Conservation (phyloP, 2,797 vertebrate genomes). For the Anolis apletophallus region DNA sequence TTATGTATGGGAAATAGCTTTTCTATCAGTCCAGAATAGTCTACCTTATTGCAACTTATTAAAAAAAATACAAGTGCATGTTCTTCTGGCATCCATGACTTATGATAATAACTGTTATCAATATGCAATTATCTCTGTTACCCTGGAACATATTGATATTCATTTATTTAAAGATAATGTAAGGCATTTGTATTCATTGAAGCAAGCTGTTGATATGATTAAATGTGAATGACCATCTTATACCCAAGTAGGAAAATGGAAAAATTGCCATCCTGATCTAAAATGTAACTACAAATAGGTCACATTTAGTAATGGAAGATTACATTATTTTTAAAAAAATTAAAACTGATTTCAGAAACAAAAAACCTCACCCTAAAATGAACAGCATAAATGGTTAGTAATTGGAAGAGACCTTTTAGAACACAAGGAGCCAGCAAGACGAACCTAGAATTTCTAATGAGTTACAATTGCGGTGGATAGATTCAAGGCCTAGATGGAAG, state of each 20-base stretch:
- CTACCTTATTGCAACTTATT: constrained; percentile 75
- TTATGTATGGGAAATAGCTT: constrained; percentile 73
- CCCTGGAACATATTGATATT: constrained; percentile 77
- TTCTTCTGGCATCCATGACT: constrained; percentile 75
- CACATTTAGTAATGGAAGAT: constrained; percentile 67
- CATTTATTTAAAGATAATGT: constrained; percentile 80
- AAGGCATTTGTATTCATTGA: constrained; percentile 80
- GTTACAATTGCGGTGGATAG: rapidly evolving
- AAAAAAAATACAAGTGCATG: constrained; percentile 74
- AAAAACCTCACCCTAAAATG: constrained; percentile 31
- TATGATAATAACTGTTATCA: constrained; percentile 79
- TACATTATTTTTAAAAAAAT: constrained; percentile 58
- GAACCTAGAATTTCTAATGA: neutral
- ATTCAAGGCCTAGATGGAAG: neutral
- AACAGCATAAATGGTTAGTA: constrained; percentile 43
- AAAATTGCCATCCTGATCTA: constrained; percentile 62
- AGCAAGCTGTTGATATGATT: constrained; percentile 75
- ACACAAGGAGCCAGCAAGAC: neutral
- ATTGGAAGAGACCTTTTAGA: constrained; percentile 3
- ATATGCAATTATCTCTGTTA: constrained; percentile 80
- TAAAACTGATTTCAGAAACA: constrained; percentile 33
- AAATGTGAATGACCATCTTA: constrained; percentile 76
- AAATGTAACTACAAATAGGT: constrained; percentile 69
- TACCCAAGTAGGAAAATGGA: constrained; percentile 65
- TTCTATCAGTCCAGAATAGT: constrained; percentile 77